Evolutionary conservation across 35 echinoderm and acorn worm genomes (phyloP), one percentile per base, ranked within the genome.

Genomic region (Apostichopus japonicus): DNA sequence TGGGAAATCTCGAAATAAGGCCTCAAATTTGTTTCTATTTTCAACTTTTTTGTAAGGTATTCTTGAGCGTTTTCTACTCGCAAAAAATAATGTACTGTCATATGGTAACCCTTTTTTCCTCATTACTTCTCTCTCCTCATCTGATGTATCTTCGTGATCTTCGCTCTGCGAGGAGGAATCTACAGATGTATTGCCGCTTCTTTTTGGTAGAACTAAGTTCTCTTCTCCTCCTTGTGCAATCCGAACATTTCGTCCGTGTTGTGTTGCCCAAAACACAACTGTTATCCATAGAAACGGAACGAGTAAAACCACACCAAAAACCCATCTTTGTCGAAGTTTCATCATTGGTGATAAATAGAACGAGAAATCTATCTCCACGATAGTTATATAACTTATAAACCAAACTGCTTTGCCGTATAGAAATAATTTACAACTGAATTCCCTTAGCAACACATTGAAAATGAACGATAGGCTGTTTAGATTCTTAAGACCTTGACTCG

Each of bases 1-100:
- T 72, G 59, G 63, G 59, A 89, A 89, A 89, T 89, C 86, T 53
- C 61, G 86, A 54, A 89, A 89, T 65, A 89, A 65, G 44, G 86
- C 86, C 23, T 89, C 86, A 16, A 89, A 89, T 51, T 89, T 89
- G 19, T 44, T 73, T 52, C 86, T 89, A n/a, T 89, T 51, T 54
- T 89, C 61, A 23, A 89, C 86, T 89, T 89, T 89, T 7, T 72
- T n/a, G 62, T 89, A 89, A 6, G 86, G 63, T 63, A 89, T 63
- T 44, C 44, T 67, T 13, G 24, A 24, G 6, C 61, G 59, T 89
- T 89, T 65, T 3, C 61, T 59, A 21, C n/a, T 10, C 10, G 62
- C 86, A 72, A 89, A 89, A 54, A 52, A 89, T 9, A 89, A 21
- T 4, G 86, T 89, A 72, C 86, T 89, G 16, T 89, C 86, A 10